These are phyloP conservation scores for Eriocheir sinensis DNA, from an alignment of 1,140 invertebrate genomes.

Conservation along the genomic window DNA sequence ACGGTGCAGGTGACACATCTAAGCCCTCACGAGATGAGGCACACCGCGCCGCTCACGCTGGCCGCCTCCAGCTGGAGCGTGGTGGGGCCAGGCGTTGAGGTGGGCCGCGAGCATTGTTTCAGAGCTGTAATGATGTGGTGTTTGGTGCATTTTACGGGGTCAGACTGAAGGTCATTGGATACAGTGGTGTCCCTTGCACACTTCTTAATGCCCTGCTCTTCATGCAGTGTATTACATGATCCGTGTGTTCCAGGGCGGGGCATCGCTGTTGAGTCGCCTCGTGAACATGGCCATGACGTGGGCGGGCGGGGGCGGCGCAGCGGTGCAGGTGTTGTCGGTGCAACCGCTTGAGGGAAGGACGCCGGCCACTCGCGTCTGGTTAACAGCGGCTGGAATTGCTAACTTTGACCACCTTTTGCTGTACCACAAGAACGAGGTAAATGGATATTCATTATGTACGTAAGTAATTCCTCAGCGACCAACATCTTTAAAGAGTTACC, in stretches of 20 bases:
- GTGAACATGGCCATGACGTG: background rate
- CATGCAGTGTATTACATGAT: background rate
- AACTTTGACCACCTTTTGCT: conserved; percentile 32
- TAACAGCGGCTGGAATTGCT: background rate
- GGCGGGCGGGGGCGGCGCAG: background rate
- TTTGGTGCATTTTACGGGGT: too few species aligned
- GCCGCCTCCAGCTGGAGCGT: background rate
- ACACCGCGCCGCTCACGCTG: conserved; percentile 47
- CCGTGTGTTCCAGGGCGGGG: background rate
- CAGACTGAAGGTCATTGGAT: too few species aligned
- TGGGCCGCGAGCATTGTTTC: too few species aligned
- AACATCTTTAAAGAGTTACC: too few species aligned
- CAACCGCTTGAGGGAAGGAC: background rate
- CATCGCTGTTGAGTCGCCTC: background rate
- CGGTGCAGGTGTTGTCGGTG: conserved; percentile 23
- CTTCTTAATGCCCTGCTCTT: too few species aligned
- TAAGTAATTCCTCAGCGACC: too few species aligned
- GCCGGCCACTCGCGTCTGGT: conserved; percentile 6
- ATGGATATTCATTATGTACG: background rate
- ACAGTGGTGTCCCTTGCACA: too few species aligned
- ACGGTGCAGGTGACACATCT: conserved; percentile 9
- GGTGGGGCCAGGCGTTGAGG: background rate
- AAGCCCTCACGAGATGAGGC: background rate
- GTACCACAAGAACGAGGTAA: background rate
- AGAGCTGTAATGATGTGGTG: too few species aligned